Evolutionary conservation across 2,797 vertebrate genomes (phyloP).

Genomic region (Clamator glandarius): DNA sequence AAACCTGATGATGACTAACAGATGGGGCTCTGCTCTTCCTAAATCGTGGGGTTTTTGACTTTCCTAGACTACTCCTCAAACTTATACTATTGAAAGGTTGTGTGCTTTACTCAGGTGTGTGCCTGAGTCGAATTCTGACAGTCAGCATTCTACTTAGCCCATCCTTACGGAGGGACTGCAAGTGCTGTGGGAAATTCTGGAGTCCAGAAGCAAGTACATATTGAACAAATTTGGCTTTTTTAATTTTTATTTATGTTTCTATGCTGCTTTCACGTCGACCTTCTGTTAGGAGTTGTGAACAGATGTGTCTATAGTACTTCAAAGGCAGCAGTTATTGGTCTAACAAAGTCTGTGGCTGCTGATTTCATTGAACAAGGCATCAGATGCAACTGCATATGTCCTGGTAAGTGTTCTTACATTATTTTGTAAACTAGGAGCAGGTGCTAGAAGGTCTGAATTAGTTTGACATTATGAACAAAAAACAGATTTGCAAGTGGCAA

Average conservation of each 20-base stretch:
- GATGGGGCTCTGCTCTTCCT: not conserved
- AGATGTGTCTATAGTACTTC: slow-evolving; percentile 91
- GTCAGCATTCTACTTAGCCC: too few species aligned
- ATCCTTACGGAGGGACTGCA: not conserved
- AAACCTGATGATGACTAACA: not conserved
- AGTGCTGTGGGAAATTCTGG: not conserved
- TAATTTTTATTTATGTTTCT: not conserved
- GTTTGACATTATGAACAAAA: not conserved
- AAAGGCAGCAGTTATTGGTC: slow-evolving; percentile 94
- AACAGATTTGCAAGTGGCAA: not conserved
- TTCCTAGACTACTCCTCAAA: not conserved
- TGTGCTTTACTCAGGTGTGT: not conserved
- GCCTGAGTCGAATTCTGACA: not conserved
- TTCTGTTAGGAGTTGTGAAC: slow-evolving; percentile 85
- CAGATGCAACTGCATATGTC: slow-evolving; percentile 87
- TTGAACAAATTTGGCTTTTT: not conserved
- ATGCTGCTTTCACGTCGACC: not conserved
- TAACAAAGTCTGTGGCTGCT: slow-evolving; percentile 93
- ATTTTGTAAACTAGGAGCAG: not conserved
- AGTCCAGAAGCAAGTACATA: not conserved
- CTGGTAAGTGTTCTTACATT: slow-evolving; percentile 67
- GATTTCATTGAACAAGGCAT: slow-evolving; percentile 94
- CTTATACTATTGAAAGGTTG: rapidly evolving
- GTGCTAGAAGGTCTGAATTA: not conserved
- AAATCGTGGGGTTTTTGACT: not conserved